Percentiles rank a stretch among this genome's conserved stretches.
phyloP scores from a whole-genome alignment of 2,797 vertebrate species.

The Xerus rutilus region DNA sequence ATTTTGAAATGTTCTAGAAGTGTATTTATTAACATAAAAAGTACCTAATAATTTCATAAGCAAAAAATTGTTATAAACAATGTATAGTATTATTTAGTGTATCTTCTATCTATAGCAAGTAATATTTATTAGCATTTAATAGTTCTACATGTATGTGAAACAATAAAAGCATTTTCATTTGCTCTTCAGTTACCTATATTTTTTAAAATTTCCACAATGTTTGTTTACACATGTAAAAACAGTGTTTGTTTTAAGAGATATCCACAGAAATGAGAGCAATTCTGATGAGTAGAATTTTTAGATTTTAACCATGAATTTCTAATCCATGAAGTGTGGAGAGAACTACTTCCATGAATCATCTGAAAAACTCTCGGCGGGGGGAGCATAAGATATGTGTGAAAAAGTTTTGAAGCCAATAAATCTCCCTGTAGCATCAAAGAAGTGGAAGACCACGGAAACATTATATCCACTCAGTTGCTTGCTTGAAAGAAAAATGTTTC shows the following conservation, averaged over 20 bases:
- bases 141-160: background rate
- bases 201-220: background rate
- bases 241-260: background rate
- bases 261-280: slow-evolving; percentile 31
- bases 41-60: background rate
- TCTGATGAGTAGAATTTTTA: background rate
- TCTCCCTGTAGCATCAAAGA: slow-evolving; percentile 37
- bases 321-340: background rate
- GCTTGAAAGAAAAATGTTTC: slow-evolving; percentile 16
- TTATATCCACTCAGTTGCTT: background rate
- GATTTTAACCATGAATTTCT: background rate
- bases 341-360: background rate
- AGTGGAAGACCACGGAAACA: background rate
- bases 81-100: background rate
- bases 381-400: background rate
- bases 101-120: background rate
- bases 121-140: background rate
- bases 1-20: background rate
- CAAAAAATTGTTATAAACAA: background rate
- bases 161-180: slow-evolving; percentile 6
- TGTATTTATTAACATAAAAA: slow-evolving; percentile 23
- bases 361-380: background rate
- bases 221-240: background rate
- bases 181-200: background rate
- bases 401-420: slow-evolving; percentile 52